Evolutionary conservation across 2,797 vertebrate species (phyloP).

Genomic region (Aplochiton taeniatus): DNA sequence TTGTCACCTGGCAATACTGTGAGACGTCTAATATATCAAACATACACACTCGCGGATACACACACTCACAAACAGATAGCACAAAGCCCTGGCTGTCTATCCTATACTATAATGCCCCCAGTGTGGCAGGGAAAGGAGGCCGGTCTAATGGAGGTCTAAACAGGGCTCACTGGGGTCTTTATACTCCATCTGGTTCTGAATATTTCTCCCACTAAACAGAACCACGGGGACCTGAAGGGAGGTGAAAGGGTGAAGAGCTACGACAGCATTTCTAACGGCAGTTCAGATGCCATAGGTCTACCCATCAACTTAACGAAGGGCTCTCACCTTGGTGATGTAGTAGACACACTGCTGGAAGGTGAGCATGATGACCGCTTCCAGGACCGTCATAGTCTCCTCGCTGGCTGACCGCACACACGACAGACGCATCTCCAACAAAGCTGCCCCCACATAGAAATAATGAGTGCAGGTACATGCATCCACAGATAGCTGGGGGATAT

Average conservation of each 20-base stretch:
- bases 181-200: conserved; percentile 47
- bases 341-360: conserved; percentile 84
- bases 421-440: conserved; percentile 60
- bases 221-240: conserved; percentile 20
- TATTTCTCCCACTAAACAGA: conserved; percentile 56
- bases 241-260: background rate
- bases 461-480: conserved; percentile 12
- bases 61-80: conserved; percentile 18
- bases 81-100: conserved; percentile 46
- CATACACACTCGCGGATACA: conserved; percentile 13
- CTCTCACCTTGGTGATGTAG: conserved; percentile 81
- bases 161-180: conserved; percentile 52
- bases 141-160: conserved; percentile 38
- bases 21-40: background rate
- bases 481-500: background rate
- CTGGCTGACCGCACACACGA: conserved; percentile 68
- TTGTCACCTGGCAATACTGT: no score
- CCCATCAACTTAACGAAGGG: background rate
- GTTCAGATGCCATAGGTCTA: background rate
- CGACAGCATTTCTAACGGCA: background rate
- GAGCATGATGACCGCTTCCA: conserved; percentile 83
- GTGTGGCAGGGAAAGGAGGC: conserved; percentile 52
- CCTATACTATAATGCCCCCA: conserved; percentile 50
- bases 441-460: conserved; percentile 48
- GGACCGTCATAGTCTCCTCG: conserved; percentile 74